These are phyloP conservation scores for Chymomyza caudatula DNA, from an alignment of 2,888 invertebrate genomes.

Conservation along the genomic window DNA sequence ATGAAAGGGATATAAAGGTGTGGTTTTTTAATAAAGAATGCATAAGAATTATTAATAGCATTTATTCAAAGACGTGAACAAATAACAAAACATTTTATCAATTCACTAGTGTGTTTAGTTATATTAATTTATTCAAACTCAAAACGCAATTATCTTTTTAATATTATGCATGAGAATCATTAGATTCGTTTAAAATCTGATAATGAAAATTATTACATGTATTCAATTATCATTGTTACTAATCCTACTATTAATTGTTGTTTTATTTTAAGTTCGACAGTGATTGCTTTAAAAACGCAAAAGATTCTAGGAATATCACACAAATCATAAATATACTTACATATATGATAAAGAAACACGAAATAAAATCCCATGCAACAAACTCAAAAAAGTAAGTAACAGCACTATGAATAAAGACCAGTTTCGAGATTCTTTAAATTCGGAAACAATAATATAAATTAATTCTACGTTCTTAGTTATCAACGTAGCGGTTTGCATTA, in stretches of 20 bases:
- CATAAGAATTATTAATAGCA: too few relatives aligned
- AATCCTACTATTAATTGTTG: conserved; percentile 21
- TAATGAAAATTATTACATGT: conserved; percentile 21
- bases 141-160: background rate
- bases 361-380: conserved; percentile 12
- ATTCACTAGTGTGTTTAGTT: too few relatives aligned
- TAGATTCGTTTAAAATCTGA: conserved; percentile 23
- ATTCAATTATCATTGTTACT: conserved; percentile 35
- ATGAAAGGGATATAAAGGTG: too few relatives aligned
- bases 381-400: background rate
- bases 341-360: conserved; percentile 9
- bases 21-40: too few relatives aligned
- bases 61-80: background rate
- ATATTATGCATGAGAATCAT: conserved; percentile 25
- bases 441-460: conserved; percentile 21
- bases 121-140: background rate
- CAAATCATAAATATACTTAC: conserved; percentile 8
- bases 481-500: conserved; percentile 21
- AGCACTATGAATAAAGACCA: background rate
- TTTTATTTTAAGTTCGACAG: conserved; percentile 17
- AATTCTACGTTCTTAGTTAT: conserved; percentile 20
- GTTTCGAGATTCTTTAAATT: conserved; percentile 3
- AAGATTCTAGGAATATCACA: conserved; percentile 50
- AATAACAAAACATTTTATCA: background rate
- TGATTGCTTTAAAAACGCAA: conserved; percentile 32